phyloP scores from a whole-genome alignment of 2,113 vertebrate genomes.

The Hypocryptadius cinnamomeus region DNA sequence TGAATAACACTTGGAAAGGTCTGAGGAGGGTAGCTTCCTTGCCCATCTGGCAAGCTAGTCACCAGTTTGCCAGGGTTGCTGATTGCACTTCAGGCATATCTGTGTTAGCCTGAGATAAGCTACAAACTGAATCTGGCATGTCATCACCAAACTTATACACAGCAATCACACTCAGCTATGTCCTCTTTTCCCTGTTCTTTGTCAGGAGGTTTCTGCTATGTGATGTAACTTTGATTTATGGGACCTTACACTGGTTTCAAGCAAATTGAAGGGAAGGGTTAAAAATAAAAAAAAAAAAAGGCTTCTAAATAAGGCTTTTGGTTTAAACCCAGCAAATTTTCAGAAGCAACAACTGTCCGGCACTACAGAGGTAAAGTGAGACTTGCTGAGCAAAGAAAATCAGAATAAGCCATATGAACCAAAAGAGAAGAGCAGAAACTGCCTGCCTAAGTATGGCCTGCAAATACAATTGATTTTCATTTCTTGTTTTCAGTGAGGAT shows the following conservation, averaged over 20 bases:
- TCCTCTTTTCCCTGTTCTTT: neutral
- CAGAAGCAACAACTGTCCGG: neutral
- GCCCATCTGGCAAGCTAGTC: neutral
- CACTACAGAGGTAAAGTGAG: neutral
- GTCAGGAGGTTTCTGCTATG: neutral
- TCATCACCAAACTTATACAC: neutral
- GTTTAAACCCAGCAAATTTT: neutral
- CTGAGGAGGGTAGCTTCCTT: neutral
- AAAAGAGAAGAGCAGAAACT: neutral
- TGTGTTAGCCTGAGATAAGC: neutral
- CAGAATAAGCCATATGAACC: neutral
- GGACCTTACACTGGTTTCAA: neutral
- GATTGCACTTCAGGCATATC: neutral
- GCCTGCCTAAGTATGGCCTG: neutral
- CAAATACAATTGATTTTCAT: neutral
- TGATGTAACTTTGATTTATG: neutral
- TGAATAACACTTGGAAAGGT: neutral
- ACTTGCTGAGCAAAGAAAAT: neutral
- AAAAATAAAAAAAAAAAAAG: neutral
- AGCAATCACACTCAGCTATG: neutral
- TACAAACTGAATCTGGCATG: neutral
- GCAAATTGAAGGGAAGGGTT: neutral
- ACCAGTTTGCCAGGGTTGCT: neutral
- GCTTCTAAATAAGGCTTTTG: neutral
- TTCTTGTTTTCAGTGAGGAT: neutral